phyloP scores from a whole-genome alignment of 2,797 vertebrate species.

The Aulostomus chinensis region DNA sequence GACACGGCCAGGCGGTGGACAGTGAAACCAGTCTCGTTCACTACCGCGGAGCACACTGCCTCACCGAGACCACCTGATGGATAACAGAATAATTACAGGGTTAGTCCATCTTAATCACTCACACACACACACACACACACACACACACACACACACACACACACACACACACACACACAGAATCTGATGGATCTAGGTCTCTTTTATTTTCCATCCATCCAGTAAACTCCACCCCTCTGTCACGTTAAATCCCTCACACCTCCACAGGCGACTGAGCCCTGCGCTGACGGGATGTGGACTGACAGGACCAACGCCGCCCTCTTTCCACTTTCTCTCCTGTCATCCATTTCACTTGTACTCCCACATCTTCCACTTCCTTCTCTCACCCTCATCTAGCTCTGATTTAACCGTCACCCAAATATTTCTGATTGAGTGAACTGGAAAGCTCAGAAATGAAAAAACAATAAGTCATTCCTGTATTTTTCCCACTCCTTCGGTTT shows the following conservation, averaged over 20 bases:
- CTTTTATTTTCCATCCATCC: background rate
- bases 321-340: slow-evolving; percentile 7
- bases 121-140: background rate
- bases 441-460: background rate
- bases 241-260: slow-evolving; percentile 9
- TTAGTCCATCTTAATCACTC: too few species aligned
- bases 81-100: slow-evolving; percentile 3
- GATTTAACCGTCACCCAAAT: background rate
- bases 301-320: slow-evolving; percentile 33
- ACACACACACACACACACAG: too few species aligned
- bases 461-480: background rate
- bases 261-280: slow-evolving; percentile 2
- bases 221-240: slow-evolving; percentile 9
- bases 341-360: slow-evolving; percentile 7
- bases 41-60: slow-evolving; percentile 80
- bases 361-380: background rate
- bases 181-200: too few species aligned
- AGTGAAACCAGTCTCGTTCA: slow-evolving; percentile 75
- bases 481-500: background rate
- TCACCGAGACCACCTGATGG: slow-evolving; percentile 85
- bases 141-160: background rate
- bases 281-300: slow-evolving; percentile 25
- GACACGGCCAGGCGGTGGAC: slow-evolving; percentile 81
- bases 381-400: too few species aligned
- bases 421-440: slow-evolving; percentile 7